Percentiles rank a stretch among this genome's conserved stretches.
These are phyloP conservation scores for Antechinus stuartii DNA, from an alignment of 2,113 vertebrate genomes.

Conservation along the genomic window DNA sequence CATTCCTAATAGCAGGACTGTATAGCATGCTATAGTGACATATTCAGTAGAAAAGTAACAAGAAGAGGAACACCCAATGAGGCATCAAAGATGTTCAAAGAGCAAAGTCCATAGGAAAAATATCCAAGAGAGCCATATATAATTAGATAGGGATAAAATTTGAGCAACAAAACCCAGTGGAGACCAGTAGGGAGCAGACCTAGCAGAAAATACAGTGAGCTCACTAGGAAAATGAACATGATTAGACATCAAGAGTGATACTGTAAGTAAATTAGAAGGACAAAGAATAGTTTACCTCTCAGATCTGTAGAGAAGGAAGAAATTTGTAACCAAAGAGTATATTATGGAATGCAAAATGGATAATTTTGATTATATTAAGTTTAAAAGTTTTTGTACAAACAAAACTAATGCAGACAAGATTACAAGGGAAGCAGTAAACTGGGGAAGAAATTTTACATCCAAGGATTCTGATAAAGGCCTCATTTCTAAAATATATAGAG, in stretches of 20 bases:
- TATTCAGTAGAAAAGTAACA: neutral
- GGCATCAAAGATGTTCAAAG: neutral
- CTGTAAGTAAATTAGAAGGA: too few species aligned
- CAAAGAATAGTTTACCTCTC: too few species aligned
- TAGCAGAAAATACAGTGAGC: neutral
- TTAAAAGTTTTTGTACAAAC: too few species aligned
- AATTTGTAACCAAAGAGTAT: too few species aligned
- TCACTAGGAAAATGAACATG: neutral
- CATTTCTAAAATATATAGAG: too few species aligned
- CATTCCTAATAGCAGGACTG: neutral
- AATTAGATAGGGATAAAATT: neutral
- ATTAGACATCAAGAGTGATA: neutral
- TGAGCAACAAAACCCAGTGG: neutral
- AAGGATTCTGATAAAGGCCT: too few species aligned
- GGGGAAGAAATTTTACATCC: too few species aligned
- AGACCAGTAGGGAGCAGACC: neutral
- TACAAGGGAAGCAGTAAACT: too few species aligned
- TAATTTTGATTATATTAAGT: too few species aligned
- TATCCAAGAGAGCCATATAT: neutral
- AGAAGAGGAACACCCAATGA: neutral
- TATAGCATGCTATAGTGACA: neutral
- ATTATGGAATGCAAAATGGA: too few species aligned
- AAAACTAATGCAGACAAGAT: too few species aligned
- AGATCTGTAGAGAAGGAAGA: too few species aligned
- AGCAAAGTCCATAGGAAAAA: neutral